phyloP scores from a whole-genome alignment of 2,113 vertebrate species.

The Smithornis capensis region DNA sequence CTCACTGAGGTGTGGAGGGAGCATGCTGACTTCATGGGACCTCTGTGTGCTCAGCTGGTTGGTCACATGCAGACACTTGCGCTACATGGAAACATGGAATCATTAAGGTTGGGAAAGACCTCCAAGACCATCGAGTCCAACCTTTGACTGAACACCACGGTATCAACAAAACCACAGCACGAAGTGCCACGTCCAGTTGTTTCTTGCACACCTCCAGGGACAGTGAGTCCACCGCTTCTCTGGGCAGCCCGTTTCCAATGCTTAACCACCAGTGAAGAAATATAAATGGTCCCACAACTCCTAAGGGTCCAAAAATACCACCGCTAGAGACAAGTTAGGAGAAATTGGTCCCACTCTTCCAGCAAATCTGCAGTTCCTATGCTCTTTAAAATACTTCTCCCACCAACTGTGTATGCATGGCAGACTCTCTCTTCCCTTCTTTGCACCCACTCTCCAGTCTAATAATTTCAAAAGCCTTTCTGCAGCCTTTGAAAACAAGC shows the following conservation, averaged over 20 bases:
- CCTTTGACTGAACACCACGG: neutral
- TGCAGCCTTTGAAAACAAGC: neutral
- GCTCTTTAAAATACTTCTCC: neutral
- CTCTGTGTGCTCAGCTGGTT: neutral
- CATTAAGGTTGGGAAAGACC: neutral
- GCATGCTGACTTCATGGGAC: neutral
- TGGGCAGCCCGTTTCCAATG: neutral
- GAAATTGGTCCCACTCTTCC: neutral
- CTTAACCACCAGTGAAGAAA: neutral
- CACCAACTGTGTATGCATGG: neutral
- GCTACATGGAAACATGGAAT: neutral
- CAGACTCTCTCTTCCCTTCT: neutral
- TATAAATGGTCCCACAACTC: fast-evolving
- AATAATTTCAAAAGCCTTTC: neutral
- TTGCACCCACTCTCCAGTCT: neutral
- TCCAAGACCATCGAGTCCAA: neutral
- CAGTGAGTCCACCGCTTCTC: neutral
- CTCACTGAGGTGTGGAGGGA: neutral
- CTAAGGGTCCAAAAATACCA: neutral
- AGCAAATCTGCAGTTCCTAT: neutral
- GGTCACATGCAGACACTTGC: neutral
- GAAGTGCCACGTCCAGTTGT: neutral
- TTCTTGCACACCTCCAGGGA: neutral
- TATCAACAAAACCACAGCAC: neutral
- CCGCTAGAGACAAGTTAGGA: neutral